Percentiles rank a stretch among this genome's conserved stretches.
Evolutionary conservation across 2,113 vertebrate genomes (phyloP).

Genomic region (Perccottus glenii): DNA sequence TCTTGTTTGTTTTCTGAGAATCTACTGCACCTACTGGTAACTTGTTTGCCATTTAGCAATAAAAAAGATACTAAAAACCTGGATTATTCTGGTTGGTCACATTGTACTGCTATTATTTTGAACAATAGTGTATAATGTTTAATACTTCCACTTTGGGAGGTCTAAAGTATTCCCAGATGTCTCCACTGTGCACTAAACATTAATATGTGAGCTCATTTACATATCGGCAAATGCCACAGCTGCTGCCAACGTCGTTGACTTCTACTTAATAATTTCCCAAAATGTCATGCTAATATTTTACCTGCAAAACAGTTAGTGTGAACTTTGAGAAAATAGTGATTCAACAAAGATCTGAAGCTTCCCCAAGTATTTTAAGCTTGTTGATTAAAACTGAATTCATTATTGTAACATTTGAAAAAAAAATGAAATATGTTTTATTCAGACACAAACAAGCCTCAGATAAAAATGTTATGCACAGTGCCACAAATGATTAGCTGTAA

Average conservation of each 20-base stretch:
- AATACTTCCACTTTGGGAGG: constrained; percentile 3
- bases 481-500: no score
- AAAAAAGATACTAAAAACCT: no score
- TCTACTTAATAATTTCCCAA: constrained; percentile 18
- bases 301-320: constrained; percentile 13
- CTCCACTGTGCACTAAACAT: constrained; percentile 27
- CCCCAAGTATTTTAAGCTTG: neutral
- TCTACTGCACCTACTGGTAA: no score
- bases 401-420: neutral
- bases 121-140: no score
- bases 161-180: neutral
- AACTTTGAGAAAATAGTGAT: constrained; percentile 11
- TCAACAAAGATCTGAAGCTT: neutral
- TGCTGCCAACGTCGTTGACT: constrained; percentile 30
- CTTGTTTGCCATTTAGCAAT: no score
- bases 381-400: neutral
- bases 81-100: no score
- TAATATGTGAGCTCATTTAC: neutral
- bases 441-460: no score
- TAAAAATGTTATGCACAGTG: no score
- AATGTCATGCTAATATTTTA: constrained; percentile 19
- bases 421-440: no score
- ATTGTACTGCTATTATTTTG: no score
- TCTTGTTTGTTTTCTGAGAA: no score
- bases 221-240: constrained; percentile 37